Base-by-base conservation (phyloP, 2,113 vertebrate genomes). In the Terrapene triunguis region DNA sequence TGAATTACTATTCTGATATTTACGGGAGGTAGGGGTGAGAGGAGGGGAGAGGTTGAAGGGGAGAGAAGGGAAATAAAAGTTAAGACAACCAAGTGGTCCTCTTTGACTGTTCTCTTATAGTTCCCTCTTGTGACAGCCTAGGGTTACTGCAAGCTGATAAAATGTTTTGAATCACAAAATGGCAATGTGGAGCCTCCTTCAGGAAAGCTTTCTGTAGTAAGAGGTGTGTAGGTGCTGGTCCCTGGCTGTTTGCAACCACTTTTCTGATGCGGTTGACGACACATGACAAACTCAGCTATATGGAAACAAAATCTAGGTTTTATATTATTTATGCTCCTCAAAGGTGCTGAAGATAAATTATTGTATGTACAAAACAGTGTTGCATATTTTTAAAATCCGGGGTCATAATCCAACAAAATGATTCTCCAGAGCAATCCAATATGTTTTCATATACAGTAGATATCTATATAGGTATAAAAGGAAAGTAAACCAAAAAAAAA, bases 241-340 rank as follows among this genome's bases (percentile, higher is more conserved):
- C 99, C 98, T 98, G 99, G 99, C 99, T 99, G 99, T 99, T 99
- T 99, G 99, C 98, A 96, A 99, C 99, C 99, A 99, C 99, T 99
- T 99, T 99, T 99, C 99, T 99, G 99, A 99, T 99, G 99, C 98
- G 99, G 99, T 99, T 99, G 99, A 99, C 99, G 98, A 99, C 99
- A 99, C 99, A 99, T 99, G 99, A 98, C 99, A 99, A 99, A 99
- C 99, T 99, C 97, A 99, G 99, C 99, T 99, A 99, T 98, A 98
- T 98, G 98, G 99, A 98, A 99, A 98, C 98, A 98, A 98, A 98
- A 98, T 99, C 98, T 98, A 98, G 97, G 98, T 98, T 97, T 92
- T 81, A 93, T 91, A 81, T 94, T 96, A 91, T 95, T 97, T 69
- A 92, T 93, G 88, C 91, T 98, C 98, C 98, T 98, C 96, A 98